Percentiles rank a stretch among this genome's conserved stretches.
Evolutionary conservation across 2,888 invertebrate genomes (phyloP).

Genomic region (Lochmaea capreae): DNA sequence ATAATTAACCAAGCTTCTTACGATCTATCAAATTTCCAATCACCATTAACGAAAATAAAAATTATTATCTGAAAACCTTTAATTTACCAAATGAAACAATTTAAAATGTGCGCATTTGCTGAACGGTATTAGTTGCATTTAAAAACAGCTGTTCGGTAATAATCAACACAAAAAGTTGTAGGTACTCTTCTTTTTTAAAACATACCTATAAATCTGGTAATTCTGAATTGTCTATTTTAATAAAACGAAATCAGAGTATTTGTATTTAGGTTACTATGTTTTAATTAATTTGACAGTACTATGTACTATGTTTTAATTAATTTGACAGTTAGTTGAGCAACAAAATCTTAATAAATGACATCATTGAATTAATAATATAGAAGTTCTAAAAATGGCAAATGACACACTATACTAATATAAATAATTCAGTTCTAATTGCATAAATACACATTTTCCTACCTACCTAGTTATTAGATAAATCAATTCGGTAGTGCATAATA

Average conservation of each 20-base stretch:
- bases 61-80: too few species aligned
- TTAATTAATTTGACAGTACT: slow-evolving; percentile 11
- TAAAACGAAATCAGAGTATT: slow-evolving; percentile 1
- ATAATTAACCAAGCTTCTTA: too few species aligned
- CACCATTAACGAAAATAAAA: too few species aligned
- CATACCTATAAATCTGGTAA: background rate
- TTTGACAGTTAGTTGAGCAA: background rate
- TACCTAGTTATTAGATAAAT: slow-evolving; percentile 10
- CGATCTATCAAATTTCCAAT: too few species aligned
- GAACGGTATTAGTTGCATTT: background rate
- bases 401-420: slow-evolving; percentile 39
- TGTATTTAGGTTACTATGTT: background rate
- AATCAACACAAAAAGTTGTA: background rate
- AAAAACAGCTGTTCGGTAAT: background rate
- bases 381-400: slow-evolving; percentile 49
- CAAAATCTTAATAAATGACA: slow-evolving; percentile 41
- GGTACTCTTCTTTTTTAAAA: background rate
- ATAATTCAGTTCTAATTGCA: slow-evolving; percentile 36
- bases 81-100: too few species aligned
- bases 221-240: background rate
- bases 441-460: slow-evolving; percentile 24
- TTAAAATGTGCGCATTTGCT: background rate
- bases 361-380: slow-evolving; percentile 37
- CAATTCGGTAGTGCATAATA: slow-evolving; percentile 1
- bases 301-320: slow-evolving; percentile 11